Evolutionary conservation across 2,888 invertebrate genomes (phyloP).

Genomic region (Abscondita cerata): DNA sequence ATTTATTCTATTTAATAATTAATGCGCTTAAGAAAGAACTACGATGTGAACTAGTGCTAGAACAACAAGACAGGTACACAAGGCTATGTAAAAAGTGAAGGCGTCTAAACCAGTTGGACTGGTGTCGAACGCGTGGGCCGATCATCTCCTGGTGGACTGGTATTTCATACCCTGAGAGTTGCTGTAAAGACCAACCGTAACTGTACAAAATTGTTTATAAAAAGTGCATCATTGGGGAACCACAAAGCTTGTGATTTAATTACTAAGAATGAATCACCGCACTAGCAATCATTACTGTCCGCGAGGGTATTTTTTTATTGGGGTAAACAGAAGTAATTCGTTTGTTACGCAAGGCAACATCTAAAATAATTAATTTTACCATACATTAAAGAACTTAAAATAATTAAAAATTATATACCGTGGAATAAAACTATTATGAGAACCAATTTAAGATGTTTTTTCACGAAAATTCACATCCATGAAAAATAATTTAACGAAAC

Average conservation of each 20-base stretch:
- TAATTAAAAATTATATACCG: constrained; percentile 6
- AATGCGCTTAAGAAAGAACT: constrained; percentile 37
- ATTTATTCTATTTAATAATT: constrained; percentile 31
- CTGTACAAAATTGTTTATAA: constrained; percentile 19
- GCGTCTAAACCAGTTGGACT: constrained; percentile 61
- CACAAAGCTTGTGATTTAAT: background rate
- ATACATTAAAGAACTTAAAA: background rate
- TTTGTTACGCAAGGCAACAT: background rate
- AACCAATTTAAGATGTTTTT: constrained; percentile 6
- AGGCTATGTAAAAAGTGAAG: constrained; percentile 57
- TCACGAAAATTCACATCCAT: constrained; percentile 5
- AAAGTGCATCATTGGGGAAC: background rate
- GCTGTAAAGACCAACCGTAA: constrained; percentile 30
- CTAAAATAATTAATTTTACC: background rate
- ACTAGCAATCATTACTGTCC: too few species aligned
- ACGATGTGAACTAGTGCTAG: constrained; percentile 39
- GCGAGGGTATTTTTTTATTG: background rate
- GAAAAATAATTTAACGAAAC: constrained; percentile 1
- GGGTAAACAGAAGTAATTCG: background rate
- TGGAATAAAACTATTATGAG: constrained; percentile 7
- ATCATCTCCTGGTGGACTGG: constrained; percentile 52
- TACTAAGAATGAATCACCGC: background rate
- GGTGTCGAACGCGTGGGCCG: constrained; percentile 59
- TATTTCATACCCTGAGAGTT: constrained; percentile 32
- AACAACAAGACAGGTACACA: constrained; percentile 35